A percentile compares a stretch with the other conserved stretches of the same genome.
Conservation (phyloP, 2,888 invertebrate genomes). For the Drosophila melanocephala region DNA sequence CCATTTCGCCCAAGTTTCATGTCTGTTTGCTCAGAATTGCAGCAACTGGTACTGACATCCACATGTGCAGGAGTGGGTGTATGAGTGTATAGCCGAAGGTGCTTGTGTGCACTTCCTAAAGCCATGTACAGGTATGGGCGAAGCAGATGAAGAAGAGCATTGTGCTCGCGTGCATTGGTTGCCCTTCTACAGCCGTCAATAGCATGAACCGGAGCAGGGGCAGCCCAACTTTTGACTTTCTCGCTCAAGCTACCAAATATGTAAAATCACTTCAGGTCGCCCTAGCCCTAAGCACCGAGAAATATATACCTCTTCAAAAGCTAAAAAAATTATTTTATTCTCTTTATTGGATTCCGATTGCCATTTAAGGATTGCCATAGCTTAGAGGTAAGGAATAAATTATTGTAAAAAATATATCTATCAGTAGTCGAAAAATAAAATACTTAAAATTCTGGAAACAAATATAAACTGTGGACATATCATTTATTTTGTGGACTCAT, state of each 20-base stretch:
- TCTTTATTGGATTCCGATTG: background rate
- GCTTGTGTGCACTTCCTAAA: background rate
- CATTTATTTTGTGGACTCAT: constrained; percentile 4
- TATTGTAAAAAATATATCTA: background rate
- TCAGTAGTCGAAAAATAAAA: background rate
- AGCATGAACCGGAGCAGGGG: constrained; percentile 19
- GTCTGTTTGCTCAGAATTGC: constrained; percentile 71
- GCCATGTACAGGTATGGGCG: background rate
- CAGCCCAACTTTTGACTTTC: constrained; percentile 59
- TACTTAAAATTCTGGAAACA: background rate
- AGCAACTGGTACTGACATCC: constrained; percentile 69
- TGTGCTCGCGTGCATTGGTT: constrained; percentile 38
- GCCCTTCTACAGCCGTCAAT: constrained; percentile 53
- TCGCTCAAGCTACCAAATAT: constrained; percentile 33
- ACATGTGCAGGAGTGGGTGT: constrained; percentile 1
- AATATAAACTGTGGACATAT: background rate
- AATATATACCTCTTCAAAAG: constrained; percentile 36
- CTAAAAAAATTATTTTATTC: background rate
- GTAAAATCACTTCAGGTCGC: constrained; percentile 33
- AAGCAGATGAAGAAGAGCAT: background rate
- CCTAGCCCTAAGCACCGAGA: constrained; percentile 24
- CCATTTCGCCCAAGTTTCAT: constrained; percentile 73
- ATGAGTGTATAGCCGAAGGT: constrained; percentile 5
- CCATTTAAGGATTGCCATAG: background rate
- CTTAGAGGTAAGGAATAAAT: background rate